A percentile compares a stretch with the other conserved stretches of the same genome.
These are phyloP conservation scores for Schizotus pectinicornis DNA, from an alignment of 2,888 invertebrate genomes.

Conservation along the genomic window DNA sequence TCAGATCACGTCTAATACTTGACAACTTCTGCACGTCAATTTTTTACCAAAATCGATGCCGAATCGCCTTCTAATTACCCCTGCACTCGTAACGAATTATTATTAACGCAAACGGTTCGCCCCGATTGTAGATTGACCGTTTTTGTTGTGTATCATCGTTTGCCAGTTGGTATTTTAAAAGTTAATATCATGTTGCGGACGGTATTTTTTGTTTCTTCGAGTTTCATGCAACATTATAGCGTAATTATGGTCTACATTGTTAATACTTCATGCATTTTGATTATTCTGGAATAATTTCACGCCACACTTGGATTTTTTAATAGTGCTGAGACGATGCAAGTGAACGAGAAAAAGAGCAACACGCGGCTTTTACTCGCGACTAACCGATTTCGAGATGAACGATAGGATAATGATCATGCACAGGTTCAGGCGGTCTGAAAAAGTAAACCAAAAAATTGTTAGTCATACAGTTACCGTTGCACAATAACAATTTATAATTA, in stretches of 20 bases:
- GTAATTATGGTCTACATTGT: slow-evolving; percentile 51
- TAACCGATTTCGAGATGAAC: background rate
- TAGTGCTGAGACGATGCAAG: slow-evolving; percentile 9
- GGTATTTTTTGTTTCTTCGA: slow-evolving; percentile 40
- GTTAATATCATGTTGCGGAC: slow-evolving; percentile 32
- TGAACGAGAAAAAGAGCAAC: slow-evolving; percentile 5
- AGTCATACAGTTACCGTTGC: too few relatives aligned
- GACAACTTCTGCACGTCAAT: too few relatives aligned
- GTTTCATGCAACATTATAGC: slow-evolving; percentile 52
- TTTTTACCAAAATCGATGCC: too few relatives aligned
- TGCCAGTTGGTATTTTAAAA: slow-evolving; percentile 33
- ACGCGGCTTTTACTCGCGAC: too few relatives aligned
- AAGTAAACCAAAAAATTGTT: too few relatives aligned
- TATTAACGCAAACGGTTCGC: slow-evolving; percentile 13
- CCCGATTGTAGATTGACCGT: slow-evolving; percentile 8
- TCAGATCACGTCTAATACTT: too few relatives aligned
- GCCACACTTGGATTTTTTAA: slow-evolving; percentile 41
- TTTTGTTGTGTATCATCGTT: slow-evolving; percentile 10
- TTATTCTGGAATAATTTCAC: slow-evolving; percentile 50
- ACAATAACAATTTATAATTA: too few relatives aligned
- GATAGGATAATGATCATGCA: slow-evolving; percentile 22
- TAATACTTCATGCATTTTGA: slow-evolving; percentile 51
- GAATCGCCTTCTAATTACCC: too few relatives aligned
- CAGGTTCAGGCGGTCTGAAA: background rate
- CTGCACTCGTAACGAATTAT: slow-evolving; percentile 8